Base-by-base conservation (phyloP, 2,888 invertebrate genomes). In the Pristionchus exspectatus region DNA sequence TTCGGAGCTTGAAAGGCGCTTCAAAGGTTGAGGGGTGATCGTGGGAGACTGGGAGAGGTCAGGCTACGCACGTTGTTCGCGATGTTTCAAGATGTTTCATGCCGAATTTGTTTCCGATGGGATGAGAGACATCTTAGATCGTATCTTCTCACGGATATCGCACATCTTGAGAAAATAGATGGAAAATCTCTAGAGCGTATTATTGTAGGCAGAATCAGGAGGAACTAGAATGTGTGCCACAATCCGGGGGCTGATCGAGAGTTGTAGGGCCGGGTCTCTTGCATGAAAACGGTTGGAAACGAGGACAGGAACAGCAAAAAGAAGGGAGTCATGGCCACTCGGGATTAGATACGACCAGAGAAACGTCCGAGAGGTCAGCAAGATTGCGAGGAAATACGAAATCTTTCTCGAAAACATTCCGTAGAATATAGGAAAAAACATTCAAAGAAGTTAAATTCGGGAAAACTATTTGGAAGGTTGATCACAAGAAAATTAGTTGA, bases 281-380 rank as follows among this genome's bases (percentile, higher is more conserved):
- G 5, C 5, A 50, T 44, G 44, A 44, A 77, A 50, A 44, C 77
- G 50, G 50, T 44, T 44, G 10, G 10, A 24, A 77, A 44, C n/a
- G 77, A 77, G 77, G 50, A 77, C 77, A 77, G 77, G 77, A 77
- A 77, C 12, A n/a, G 3, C 38, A 16, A 33, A 77, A 77, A 77
- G 44, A 77, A 77, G 24, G 24, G 44, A 77, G 77, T 77, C 77
- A 77, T 77, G 77, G 77, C 30, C 50, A 77, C 77, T 24, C 44
- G 44, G 44, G 44, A 50, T 50, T 50, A 50, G 44, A 50, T 9
- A 7, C 44, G 44, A 50, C 44, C 10, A 50, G 44, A 30, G 38
- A 18, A 38, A 74, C 18, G 74, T 4, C 33, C 24, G 30, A 69
- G 69, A 69, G 69, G 27, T 66, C 66, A 74, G 74, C 16, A 16